phyloP scores from a whole-genome alignment of 2,888 invertebrate genomes.

The Chrysomela aeneicollis region DNA sequence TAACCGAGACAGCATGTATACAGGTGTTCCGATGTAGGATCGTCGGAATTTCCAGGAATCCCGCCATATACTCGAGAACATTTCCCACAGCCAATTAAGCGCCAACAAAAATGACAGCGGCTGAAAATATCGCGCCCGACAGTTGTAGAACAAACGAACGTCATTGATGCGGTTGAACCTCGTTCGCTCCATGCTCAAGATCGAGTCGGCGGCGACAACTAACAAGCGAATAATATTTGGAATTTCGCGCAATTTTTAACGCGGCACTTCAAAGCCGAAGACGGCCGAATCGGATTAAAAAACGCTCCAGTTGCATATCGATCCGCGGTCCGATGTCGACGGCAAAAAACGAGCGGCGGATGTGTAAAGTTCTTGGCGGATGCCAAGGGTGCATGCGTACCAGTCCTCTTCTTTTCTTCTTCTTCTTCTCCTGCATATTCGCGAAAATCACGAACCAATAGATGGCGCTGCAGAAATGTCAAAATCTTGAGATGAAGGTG shows the following conservation, averaged over 20 bases:
- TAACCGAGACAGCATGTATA: neutral
- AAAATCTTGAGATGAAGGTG: too few species aligned
- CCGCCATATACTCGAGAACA: neutral
- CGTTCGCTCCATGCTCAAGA: too few species aligned
- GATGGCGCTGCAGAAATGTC: too few species aligned
- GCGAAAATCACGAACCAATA: too few species aligned
- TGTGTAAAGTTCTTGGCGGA: constrained; percentile 36
- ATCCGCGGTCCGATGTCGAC: constrained; percentile 40
- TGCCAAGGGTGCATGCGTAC: constrained; percentile 56
- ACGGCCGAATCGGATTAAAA: constrained; percentile 49
- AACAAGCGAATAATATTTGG: constrained; percentile 63
- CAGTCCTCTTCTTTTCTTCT: too few species aligned
- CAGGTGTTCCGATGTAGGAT: neutral
- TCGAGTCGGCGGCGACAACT: constrained; percentile 48
- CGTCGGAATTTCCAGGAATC: neutral
- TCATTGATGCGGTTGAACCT: too few species aligned
- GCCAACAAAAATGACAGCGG: constrained; percentile 10
- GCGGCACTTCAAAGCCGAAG: constrained; percentile 59
- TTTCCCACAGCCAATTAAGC: constrained; percentile 6
- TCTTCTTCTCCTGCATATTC: too few species aligned
- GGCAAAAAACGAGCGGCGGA: constrained; percentile 43
- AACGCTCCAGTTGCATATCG: constrained; percentile 62
- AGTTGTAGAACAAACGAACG: constrained; percentile 19
- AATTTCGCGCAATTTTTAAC: constrained; percentile 63
- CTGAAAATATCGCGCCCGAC: constrained; percentile 5